A percentile compares a stretch with the other conserved stretches of the same genome.
These are phyloP conservation scores for Betta splendens DNA, from an alignment of 2,797 vertebrate genomes.

Conservation along the genomic window DNA sequence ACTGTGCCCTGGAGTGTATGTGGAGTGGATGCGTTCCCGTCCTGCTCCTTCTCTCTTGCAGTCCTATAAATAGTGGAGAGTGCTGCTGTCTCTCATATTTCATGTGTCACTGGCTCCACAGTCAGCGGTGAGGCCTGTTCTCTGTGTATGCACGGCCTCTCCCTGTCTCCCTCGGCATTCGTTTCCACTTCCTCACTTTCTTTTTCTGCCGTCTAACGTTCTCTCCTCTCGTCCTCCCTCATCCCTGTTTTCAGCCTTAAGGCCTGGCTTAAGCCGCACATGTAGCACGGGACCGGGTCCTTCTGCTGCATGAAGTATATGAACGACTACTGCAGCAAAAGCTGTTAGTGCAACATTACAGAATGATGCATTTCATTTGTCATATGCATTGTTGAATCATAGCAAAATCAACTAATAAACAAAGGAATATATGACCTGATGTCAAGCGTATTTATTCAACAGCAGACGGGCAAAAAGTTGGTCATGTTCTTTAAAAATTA, in stretches of 20 bases:
- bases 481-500: no score
- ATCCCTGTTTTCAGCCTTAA: conserved; percentile 1
- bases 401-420: no score
- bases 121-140: conserved; percentile 71
- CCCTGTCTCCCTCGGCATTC: conserved; percentile 45
- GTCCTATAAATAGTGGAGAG: conserved; percentile 80
- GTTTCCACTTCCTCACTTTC: conserved; percentile 42
- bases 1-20: conserved; percentile 63
- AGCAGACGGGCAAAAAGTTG: no score
- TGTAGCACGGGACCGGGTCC: conserved; percentile 4
- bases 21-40: conserved; percentile 54
- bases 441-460: no score
- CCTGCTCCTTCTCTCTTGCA: conserved; percentile 55
- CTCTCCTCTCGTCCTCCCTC: conserved; percentile 14
- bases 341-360: no score
- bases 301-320: no score
- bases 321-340: no score
- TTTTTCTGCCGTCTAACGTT: conserved; percentile 18
- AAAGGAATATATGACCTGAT: no score
- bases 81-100: conserved; percentile 82
- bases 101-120: conserved; percentile 81
- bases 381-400: no score
- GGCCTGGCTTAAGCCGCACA: conserved; percentile 9
- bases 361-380: no score
- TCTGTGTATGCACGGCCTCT: conserved; percentile 51